Evolutionary conservation across 2,888 invertebrate genomes (phyloP), one percentile per base, ranked within the genome.

Genomic region (Eilema depressum): DNA sequence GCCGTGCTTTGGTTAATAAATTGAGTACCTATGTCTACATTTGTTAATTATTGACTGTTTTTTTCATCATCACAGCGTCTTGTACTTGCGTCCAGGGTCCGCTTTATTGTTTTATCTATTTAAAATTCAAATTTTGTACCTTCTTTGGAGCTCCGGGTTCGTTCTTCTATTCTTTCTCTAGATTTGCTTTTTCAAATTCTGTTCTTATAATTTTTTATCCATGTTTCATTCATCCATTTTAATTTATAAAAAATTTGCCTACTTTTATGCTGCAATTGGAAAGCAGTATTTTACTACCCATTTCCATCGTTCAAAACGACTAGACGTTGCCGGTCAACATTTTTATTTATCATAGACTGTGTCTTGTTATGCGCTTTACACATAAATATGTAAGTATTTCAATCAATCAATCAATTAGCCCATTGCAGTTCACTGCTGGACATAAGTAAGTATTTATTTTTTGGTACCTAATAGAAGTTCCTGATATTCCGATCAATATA

Each of bases 1-100:
- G 5, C 23, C 26, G 26, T 63, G 60, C 30, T 37, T 71, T 33
- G 30, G 30, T 64, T 64, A 28, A 60, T 60, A 47, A 60, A 53
- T 14, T 17, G 8, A 3, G 8, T 59, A 12, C 8, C 0, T 64
- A 23, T n/a, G 23, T 11, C n/a, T 56, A 56, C 63, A 10, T n/a
- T 37, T 4, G n/a, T 11, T 2, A 14, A 8, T 41, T 25, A 25
- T 41, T 25, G 5, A 10, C 11, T 26, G 7, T 14, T 59, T 57
- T 57, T 57, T 23, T 57, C 25, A 1, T 12, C 25, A 10, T 23
- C 3, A 57, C 33, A 37, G 3, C 33, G 3, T 37, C 5, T 11
- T 12, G 12, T 37, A 11, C 1, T 12, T 2, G 5, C 28, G 11
- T 12, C 1, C 11, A 37, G 11, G 33, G 11, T 37, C 33, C 12